Base-by-base conservation (phyloP, 1,140 invertebrate genomes). In the Brachionus rubens region DNA sequence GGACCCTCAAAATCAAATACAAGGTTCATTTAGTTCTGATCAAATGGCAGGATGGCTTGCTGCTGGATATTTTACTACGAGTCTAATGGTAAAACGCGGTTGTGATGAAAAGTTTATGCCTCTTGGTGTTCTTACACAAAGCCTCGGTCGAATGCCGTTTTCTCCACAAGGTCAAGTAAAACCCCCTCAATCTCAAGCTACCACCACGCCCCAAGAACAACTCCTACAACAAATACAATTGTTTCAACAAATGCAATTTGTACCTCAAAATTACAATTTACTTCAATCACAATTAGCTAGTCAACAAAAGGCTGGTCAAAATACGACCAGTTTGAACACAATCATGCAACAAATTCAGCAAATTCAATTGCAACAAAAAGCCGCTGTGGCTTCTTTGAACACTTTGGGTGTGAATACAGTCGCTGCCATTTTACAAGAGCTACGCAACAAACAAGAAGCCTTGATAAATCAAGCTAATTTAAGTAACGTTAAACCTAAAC, bases 11-110 rank as follows among this genome's bases (percentile, higher is more conserved):
- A 75, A 75, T 56, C 48, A 54, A 59, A 54, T 59, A 41, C 72
- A 75, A n/a, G 72, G 72, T 9, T 30, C 72, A 19, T 75, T 75
- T 59, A 54, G 41, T 3, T 54, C 50, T 4, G 72, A 54, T 1
- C 52, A 76, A 46, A 76, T 76, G 75, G 54, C 52, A 12, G 52
- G 54, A n/a, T 76, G 75, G 75, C 46, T 76, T n/a, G 26, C 41
- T 14, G 75, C 75, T 7, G 75, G 56, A 9, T 76, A 75, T 33
- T 75, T 75, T 56, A 54, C 28, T 36, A 54, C 43, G 46, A 41
- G 6, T 41, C n/a, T 75, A 26, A 54, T 54, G 48, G 72, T 75
- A 14, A 75, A 75, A 30, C 48, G 72, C 9, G 33, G 48, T 16
- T 30, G 40, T 56, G 72, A 75, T 21, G 46, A 54, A 59, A 43